phyloP scores from a whole-genome alignment of 1,140 invertebrate genomes.

The Plodia interpunctella region DNA sequence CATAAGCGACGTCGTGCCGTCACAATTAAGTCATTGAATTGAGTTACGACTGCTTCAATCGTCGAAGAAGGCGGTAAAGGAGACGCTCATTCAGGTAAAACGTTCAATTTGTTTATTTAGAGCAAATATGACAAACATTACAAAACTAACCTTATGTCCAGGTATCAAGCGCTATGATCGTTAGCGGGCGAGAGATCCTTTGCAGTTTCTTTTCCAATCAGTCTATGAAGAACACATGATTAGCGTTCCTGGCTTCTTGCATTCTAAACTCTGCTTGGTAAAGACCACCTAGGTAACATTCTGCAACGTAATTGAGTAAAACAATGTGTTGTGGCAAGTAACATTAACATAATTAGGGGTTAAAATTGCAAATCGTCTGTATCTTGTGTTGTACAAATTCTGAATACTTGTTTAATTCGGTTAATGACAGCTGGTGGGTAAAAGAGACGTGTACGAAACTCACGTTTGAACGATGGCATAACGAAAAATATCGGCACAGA shows the following conservation, averaged over 20 bases:
- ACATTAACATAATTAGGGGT: constrained; percentile 46
- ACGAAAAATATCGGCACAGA: constrained; percentile 59
- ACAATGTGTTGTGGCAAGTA: constrained; percentile 21
- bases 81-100: too few species aligned
- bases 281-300: constrained; percentile 23
- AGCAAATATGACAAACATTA: too few species aligned
- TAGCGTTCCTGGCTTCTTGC: background rate
- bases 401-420: constrained; percentile 36
- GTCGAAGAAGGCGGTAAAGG: too few species aligned
- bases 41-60: too few species aligned
- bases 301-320: constrained; percentile 35
- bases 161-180: too few species aligned
- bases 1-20: too few species aligned
- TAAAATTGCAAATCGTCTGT: constrained; percentile 41
- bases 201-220: too few species aligned
- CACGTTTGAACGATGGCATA: constrained; percentile 56
- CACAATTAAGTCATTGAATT: too few species aligned
- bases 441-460: constrained; percentile 44
- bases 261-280: background rate
- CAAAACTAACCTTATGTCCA: too few species aligned
- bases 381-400: constrained; percentile 33
- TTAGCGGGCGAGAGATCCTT: too few species aligned
- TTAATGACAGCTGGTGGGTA: constrained; percentile 40
- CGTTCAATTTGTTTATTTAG: too few species aligned
- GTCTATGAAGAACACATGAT: too few species aligned